Evolutionary conservation across 2,888 invertebrate genomes (phyloP), one percentile per base, ranked within the genome.

Genomic region (Augiades crinisus): DNA sequence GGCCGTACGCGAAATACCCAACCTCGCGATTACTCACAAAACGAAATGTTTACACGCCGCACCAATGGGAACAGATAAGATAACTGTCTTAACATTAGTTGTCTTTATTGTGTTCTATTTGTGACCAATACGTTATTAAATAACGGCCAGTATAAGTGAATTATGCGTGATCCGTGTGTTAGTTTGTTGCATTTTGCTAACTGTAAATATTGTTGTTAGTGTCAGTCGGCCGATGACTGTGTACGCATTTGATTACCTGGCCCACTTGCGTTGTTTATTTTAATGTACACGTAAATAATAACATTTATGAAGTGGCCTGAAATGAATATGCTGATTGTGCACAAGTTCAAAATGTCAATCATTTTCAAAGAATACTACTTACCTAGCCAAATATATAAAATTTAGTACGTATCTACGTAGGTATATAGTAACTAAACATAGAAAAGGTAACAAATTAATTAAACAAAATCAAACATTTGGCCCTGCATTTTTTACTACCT

Each of bases 1-100:
- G 78, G 73, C 72, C 73, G 79, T 78, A 77, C 76, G 83, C 82
- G 68, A 83, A 83, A 80, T 75, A 67, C 61, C 71, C 63, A 59
- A 61, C 62, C 54, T 56, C 60, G 60, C 60, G 68, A 77, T 72
- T 74, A 72, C 65, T 72, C 74, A 80, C 69, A 67, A 72, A 71
- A 63, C 67, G 55, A 67, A 70, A 78, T 63, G 64, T 62, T 63
- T 61, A 63, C 64, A 59, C 60, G 56, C 62, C 68, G 62, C 61
- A 64, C 66, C 60, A 70, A 70, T 76, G 68, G 67, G 71, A 62
- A 70, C 69, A 78, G 79, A 85, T 83, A 84, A 83, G 79, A 82
- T 78, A 75, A 69, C 66, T 54, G 62, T 60, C 65, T 63, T 62
- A n/a, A n/a, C n/a, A n/a, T n/a, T n/a, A n/a, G n/a, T 57, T 63